Base-by-base conservation (phyloP, 2,888 invertebrate genomes). In the Ornithoptera priamus region DNA sequence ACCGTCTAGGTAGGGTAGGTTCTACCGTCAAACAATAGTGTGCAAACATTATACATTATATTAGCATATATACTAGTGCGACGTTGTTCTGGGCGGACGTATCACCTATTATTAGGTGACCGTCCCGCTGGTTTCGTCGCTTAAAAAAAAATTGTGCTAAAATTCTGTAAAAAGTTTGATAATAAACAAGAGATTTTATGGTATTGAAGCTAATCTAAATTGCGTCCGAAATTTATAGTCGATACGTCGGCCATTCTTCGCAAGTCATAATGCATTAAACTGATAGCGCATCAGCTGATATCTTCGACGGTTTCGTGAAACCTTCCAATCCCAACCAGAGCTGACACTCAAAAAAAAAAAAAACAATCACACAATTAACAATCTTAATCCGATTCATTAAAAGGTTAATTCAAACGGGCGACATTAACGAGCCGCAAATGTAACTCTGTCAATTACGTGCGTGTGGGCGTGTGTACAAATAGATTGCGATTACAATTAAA, bases 261-360 rank as follows among this genome's bases (percentile, higher is more conserved):
- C 70, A 67, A 68, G 68, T 70, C 70, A 69, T 69, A 70, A 72
- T 67, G 72, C 70, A 64, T 72, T 74, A 75, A 78, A 78, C 77
- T 76, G 78, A 76, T 73, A 72, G 79, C 76, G 82, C 81, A 80
- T 83, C 81, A 79, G 75, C 77, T 69, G 72, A 70, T 69, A 72
- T 53, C 69, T 66, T 46, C 22, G 60, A 22, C 62, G 66, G 62
- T 70, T 70, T 67, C 60, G 63, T 70, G 30, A 63, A 67, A 71
- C 68, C 39, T 42, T 30, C 64, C n/a, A 59, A 60, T 62, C 57
- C 60, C 50, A 64, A 65, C 18, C 36, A 5, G 8, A 6, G 6
- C 17, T 36, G 12, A 39, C 22, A 12, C 7, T 18, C 22, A 17
- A n/a, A n/a, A n/a, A n/a, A 65, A 69, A 60, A 24, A 65, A 69